Percentiles rank a stretch among this genome's conserved stretches.
phyloP scores from a whole-genome alignment of 1,140 invertebrate genomes.

The Drosophila athabasca region DNA sequence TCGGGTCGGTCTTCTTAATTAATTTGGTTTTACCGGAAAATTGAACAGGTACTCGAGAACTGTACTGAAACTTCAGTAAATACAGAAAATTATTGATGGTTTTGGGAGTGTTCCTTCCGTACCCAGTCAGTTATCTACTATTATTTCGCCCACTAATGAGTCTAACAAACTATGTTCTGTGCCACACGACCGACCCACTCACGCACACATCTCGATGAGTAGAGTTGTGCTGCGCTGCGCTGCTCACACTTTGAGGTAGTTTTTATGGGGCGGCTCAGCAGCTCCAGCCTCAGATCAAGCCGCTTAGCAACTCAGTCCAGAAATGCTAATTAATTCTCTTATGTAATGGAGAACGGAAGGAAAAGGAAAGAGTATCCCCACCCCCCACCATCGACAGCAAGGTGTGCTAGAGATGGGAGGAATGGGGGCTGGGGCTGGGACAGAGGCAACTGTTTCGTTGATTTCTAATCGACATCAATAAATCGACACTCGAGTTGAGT shows the following conservation, averaged over 20 bases:
- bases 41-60: too few species aligned
- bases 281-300: conserved; percentile 27
- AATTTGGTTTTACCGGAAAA: neutral
- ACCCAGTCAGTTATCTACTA: too few species aligned
- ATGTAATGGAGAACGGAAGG: conserved; percentile 35
- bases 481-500: conserved; percentile 78
- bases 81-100: too few species aligned
- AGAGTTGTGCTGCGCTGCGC: conserved; percentile 7
- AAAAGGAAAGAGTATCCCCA: too few species aligned
- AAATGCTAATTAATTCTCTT: conserved; percentile 58
- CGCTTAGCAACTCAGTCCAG: conserved; percentile 28
- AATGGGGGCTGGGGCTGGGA: neutral
- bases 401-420: neutral
- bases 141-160: neutral
- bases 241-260: conserved; percentile 19
- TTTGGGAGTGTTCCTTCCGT: too few species aligned
- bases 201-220: conserved; percentile 40
- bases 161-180: conserved; percentile 3
- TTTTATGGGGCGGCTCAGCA: neutral
- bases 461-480: conserved; percentile 71
- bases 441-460: conserved; percentile 22
- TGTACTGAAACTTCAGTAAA: too few species aligned
- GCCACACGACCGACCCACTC: conserved; percentile 6
- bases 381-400: neutral
- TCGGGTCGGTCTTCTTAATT: neutral